A percentile compares a stretch with the other conserved stretches of the same genome.
Evolutionary conservation across 2,113 vertebrate genomes (phyloP).

Genomic region (Sceloporus undulatus): DNA sequence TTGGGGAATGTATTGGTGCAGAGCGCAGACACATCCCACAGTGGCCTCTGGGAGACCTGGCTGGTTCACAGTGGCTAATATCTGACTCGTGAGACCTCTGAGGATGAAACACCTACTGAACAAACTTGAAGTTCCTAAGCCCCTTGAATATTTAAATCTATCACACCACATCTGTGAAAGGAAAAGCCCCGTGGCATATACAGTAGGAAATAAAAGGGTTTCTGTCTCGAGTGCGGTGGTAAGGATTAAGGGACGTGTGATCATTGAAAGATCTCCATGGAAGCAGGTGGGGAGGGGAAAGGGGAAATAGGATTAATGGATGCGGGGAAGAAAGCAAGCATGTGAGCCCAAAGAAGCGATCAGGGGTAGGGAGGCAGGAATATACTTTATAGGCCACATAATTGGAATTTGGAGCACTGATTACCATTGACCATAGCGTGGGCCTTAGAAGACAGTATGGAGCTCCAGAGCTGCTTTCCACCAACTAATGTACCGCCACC

Average conservation of each 20-base stretch:
- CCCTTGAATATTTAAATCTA: constrained; percentile 25
- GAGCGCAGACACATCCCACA: background rate
- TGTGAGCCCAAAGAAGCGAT: background rate
- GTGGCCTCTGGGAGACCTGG: background rate
- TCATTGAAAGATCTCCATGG: constrained; percentile 21
- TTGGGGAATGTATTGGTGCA: background rate
- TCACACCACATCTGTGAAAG: background rate
- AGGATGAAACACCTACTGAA: constrained; percentile 2
- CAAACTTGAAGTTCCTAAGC: constrained; percentile 1
- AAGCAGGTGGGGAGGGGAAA: background rate
- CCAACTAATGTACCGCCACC: background rate
- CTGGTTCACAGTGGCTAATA: background rate
- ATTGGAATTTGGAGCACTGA: background rate
- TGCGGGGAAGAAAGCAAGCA: background rate
- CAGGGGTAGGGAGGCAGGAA: background rate
- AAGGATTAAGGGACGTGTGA: constrained; percentile 29
- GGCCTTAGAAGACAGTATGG: background rate
- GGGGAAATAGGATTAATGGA: background rate
- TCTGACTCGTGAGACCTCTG: background rate
- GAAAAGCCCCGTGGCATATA: background rate
- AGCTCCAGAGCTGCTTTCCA: background rate
- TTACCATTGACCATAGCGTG: background rate
- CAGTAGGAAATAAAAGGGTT: background rate
- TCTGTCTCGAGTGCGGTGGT: background rate
- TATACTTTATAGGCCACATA: background rate